Base-by-base conservation (phyloP, 2,113 vertebrate genomes). In the Saimiri boliviensis region DNA sequence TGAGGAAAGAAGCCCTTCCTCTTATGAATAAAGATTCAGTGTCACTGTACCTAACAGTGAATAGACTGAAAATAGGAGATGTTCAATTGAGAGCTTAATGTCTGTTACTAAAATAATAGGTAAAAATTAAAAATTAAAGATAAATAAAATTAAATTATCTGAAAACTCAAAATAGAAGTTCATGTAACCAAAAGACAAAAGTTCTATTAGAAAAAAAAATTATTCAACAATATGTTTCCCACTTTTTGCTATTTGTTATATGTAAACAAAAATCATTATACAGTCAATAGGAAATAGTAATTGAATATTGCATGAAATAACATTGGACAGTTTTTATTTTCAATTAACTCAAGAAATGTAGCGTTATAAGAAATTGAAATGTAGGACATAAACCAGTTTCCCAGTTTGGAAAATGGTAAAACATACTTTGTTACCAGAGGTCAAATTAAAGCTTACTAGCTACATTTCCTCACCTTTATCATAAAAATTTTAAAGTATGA, bases 1-100 rank as follows among this genome's bases (percentile, higher is more conserved):
- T 91, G 77, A 79, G 95, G 97, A 98, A 97, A 93, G 81, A 52
- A 1, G 0, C 84, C 80, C 93, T 98, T 95, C 96, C 95, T 92
- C 74, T 93, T 95, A 83, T 96, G 60, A 97, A 94, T 96, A 58
- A 94, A 94, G 52, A 82, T 91, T 92, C 93, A 95, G 23, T 25
- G 42, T 73, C 68, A 47, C 80, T 12, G 7, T 60, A 42, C 71
- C 79, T 70, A 60, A 17, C 19, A 35, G 63, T 12, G 17, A 86
- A 40, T 49, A 89, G 74, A 66, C 37, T 85, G 49, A 49, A 83
- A 88, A 71, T 9, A 80, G 25, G 37, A 82, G 90, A 40, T 30
- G 5, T 37, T 85, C 63, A n/a, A 42, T 56, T 70, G 54, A 2
- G 8, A 79, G 35, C 3, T 68, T 70, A 42, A 86, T 6, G 3